Evolutionary conservation across 2,113 vertebrate genomes (phyloP), one percentile per base, ranked within the genome.

Genomic region (Pantherophis guttatus): DNA sequence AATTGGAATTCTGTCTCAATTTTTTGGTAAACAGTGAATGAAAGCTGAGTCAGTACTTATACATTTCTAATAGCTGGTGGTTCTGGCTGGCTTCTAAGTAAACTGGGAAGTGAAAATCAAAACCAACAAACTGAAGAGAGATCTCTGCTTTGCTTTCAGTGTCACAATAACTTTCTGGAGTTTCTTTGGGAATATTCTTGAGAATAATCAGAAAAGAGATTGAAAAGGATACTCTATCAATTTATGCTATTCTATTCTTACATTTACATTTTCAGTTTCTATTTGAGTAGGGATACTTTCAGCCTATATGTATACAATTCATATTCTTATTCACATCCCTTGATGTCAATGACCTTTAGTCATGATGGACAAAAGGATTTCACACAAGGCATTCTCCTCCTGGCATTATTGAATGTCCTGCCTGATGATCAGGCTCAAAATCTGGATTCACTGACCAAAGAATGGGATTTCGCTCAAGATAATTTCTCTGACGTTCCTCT

Each of bases 61-160:
- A 39, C 44, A 12, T 8, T 26, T 48, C 58, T 75, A 50, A 0
- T 0, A 4, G 10, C 17, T 54, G 17, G n/a, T 17, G 29, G 13
- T 87, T 57, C 53, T 92, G 93, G 19, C 26, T 87, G 53, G 52
- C 94, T 26, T 86, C 48, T 91, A 54, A 21, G 55, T 2, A 90
- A 93, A 88, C 12, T 55, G 50, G 86, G 90, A 90, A 94, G 62
- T 39, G 24, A 75, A 92, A 95, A 94, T 10, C 0, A 11, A 93
- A 96, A 89, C 87, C 23, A 39, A 65, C 57, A 52, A 95, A 62
- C 53, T 17, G 55, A 57, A 65, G 6, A 29, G 5, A n/a, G 5
- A 86, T 59, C 57, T 90, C 52, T 85, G 91, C 54, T 19, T 23
- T 0, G 0, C 44, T 94, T 93, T 91, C 19, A 0, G 86, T 93